phyloP scores from a whole-genome alignment of 2,888 invertebrate genomes.

The Diploptera punctata region DNA sequence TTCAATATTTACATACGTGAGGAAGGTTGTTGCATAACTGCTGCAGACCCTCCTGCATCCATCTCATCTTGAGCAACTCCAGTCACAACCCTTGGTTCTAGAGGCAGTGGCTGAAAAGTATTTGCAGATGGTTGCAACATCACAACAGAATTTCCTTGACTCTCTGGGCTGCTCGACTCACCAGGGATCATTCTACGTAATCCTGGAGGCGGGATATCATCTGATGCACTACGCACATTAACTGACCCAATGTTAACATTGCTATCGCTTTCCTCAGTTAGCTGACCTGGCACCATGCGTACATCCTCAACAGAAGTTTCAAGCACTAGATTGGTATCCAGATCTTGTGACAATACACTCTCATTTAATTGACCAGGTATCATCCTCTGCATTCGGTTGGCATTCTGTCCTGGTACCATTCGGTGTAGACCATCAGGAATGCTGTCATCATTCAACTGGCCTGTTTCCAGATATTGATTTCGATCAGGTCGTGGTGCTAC shows the following conservation, averaged over 20 bases:
- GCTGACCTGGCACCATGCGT: constrained; percentile 38
- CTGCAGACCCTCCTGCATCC: constrained; percentile 16
- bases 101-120: constrained; percentile 36
- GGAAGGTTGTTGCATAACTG: neutral
- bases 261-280: constrained; percentile 35
- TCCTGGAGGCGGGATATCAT: constrained; percentile 61
- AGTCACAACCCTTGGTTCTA: constrained; percentile 43
- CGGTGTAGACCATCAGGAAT: constrained; percentile 59
- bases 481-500: constrained; percentile 59
- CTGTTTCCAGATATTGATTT: constrained; percentile 79
- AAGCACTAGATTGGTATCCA: neutral
- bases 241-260: constrained; percentile 2
- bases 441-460: constrained; percentile 59
- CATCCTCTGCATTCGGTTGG: constrained; percentile 64
- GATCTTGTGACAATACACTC: neutral
- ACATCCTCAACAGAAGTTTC: constrained; percentile 13
- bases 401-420: constrained; percentile 65
- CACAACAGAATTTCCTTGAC: constrained; percentile 23
- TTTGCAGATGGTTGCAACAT: neutral
- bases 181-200: constrained; percentile 45
- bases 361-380: constrained; percentile 61
- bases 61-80: constrained; percentile 43
- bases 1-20: no score
- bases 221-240: constrained; percentile 44
- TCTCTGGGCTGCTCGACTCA: constrained; percentile 45